Evolutionary conservation across 2,113 vertebrate species (phyloP).

Genomic region (Ameiurus melas): DNA sequence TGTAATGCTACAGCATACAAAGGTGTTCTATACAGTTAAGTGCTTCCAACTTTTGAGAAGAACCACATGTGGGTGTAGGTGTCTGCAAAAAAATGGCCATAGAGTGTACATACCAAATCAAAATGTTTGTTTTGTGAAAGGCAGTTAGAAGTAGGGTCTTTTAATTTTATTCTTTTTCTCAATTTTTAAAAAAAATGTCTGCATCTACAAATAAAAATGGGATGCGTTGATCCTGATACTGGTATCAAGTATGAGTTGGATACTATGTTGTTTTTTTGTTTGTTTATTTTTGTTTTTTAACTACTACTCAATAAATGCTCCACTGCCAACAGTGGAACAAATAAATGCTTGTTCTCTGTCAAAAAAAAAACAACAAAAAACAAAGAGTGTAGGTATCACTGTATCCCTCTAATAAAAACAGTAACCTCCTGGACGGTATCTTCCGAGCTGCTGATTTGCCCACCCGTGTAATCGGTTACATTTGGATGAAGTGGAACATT

Average conservation of each 20-base stretch:
- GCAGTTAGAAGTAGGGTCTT: background rate
- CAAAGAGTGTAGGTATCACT: background rate
- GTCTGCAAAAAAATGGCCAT: background rate
- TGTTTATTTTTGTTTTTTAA: too few species aligned
- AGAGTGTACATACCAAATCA: background rate
- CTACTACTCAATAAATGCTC: too few species aligned
- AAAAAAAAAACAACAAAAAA: too few species aligned
- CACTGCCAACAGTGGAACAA: too few species aligned
- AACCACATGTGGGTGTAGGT: background rate
- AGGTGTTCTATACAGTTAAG: background rate
- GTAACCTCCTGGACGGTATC: background rate
- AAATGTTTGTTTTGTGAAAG: background rate
- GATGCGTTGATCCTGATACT: too few species aligned
- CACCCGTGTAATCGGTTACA: background rate
- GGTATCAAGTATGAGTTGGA: too few species aligned
- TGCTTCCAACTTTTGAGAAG: background rate
- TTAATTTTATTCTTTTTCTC: too few species aligned
- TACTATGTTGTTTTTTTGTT: too few species aligned
- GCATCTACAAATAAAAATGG: too few species aligned
- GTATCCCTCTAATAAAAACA: background rate
- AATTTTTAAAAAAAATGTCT: background rate
- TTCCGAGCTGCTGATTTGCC: background rate
- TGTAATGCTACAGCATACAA: background rate
- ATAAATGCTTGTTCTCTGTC: too few species aligned
- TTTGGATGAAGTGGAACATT: slow-evolving; percentile 2